Percentiles rank a stretch among this genome's conserved stretches.
Evolutionary conservation across 2,797 vertebrate genomes (phyloP).

Genomic region (Microchirus variegatus): DNA sequence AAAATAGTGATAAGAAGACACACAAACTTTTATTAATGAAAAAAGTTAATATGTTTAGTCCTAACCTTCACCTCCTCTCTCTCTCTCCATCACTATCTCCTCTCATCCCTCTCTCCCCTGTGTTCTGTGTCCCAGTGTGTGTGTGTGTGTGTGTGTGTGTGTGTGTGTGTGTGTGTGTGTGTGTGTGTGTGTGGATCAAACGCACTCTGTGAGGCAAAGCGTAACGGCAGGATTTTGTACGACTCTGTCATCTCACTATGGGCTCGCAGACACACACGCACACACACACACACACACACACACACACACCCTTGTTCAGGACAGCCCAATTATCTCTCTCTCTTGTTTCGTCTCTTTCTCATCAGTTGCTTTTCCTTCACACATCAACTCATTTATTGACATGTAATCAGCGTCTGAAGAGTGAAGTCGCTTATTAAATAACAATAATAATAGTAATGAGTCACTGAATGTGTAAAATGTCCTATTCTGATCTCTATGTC

Average conservation of each 20-base stretch:
- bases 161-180: slow-evolving; percentile 24
- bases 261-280: slow-evolving; percentile 41
- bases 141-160: slow-evolving; percentile 30
- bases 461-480: too few species aligned
- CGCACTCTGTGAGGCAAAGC: slow-evolving; percentile 80
- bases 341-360: slow-evolving; percentile 14
- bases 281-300: slow-evolving; percentile 49
- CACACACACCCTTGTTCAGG: slow-evolving; percentile 76
- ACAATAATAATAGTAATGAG: too few species aligned
- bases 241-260: slow-evolving; percentile 81
- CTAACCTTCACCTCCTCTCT: slow-evolving; percentile 69
- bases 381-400: slow-evolving; percentile 28
- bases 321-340: slow-evolving; percentile 83
- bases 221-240: slow-evolving; percentile 73
- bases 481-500: too few species aligned
- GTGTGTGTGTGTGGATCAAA: slow-evolving; percentile 57
- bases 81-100: slow-evolving; percentile 18
- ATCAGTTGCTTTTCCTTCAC: slow-evolving; percentile 12
- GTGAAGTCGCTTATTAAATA: too few species aligned
- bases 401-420: too few species aligned
- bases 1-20: too few species aligned
- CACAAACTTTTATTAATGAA: too few species aligned
- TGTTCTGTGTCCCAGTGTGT: slow-evolving; percentile 63
- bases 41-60: not conserved
- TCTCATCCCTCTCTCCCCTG: slow-evolving; percentile 61